Evolutionary conservation across 2,888 invertebrate genomes (phyloP), one percentile per base, ranked within the genome.

Genomic region (Dysmachus trigonus): DNA sequence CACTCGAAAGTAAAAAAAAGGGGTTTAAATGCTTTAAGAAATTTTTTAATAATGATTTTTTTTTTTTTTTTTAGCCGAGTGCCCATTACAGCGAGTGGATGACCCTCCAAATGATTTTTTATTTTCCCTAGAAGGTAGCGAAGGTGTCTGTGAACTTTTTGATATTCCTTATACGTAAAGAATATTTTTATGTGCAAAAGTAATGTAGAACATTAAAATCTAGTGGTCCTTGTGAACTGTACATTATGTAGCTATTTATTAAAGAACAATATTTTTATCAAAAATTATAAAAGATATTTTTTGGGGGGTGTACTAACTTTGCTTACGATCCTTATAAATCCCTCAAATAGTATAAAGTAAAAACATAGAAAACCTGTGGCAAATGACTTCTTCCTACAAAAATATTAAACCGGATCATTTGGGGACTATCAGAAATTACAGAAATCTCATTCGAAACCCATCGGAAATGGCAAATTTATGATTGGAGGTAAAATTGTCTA

Each of bases 101-200:
- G 92, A 92, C 31, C 91, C 91, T 18, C 90, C 89, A 86, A 89
- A 89, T 71, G 91, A 92, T 88, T 92, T 90, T 62, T 90, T 90
- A 83, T 92, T 90, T 87, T 90, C 89, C n/a, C 87, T 92, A 76
- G 89, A 89, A 86, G 89, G 88, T 77, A 89, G 91, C 87, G 92
- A 92, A 87, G 91, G 92, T 41, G 89, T 92, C 86, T 92, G 92
- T 88, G 92, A 92, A 87, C 89, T 92, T 51, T 92, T 91, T 88
- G 92, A 92, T 87, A 90, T 92, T 88, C 89, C 90, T 74, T 90
- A 33, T 18, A 27, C 53, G 18, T 73, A 47, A 30, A 33, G 1
- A n/a, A n/a, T 30, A 7, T n/a, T n/a, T n/a, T n/a, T n/a, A n/a
- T n/a, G 31, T 79, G 73, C 33, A 33, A 74, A 74, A 74, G 31